Percentiles rank a stretch among this genome's conserved stretches.
Evolutionary conservation across 1,140 invertebrate species (phyloP).

Genomic region (Fopius arisanus): DNA sequence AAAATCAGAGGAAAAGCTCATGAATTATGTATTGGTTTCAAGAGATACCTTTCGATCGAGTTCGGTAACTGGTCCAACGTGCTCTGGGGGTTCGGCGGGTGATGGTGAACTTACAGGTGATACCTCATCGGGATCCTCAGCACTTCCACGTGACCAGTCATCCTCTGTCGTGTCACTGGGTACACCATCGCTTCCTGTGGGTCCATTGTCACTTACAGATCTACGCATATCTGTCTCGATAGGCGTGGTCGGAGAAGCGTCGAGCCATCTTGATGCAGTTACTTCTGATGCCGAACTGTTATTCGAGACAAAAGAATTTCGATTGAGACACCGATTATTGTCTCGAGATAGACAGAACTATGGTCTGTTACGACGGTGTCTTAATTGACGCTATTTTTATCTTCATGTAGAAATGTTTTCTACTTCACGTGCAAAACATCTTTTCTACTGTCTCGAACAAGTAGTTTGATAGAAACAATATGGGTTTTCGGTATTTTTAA

Average conservation of each 20-base stretch:
- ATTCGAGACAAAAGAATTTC: neutral
- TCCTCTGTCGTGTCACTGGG: conserved; percentile 74
- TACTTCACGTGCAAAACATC: too few relatives aligned
- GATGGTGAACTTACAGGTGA: conserved; percentile 59
- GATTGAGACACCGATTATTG: too few relatives aligned
- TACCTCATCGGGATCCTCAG: conserved; percentile 68
- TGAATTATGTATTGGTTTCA: neutral
- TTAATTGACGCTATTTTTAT: too few relatives aligned
- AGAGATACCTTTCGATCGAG: conserved; percentile 57
- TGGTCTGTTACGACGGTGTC: too few relatives aligned
- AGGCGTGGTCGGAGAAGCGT: conserved; percentile 52
- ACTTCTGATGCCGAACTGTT: conserved; percentile 60
- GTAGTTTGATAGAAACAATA: too few relatives aligned
- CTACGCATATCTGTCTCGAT: conserved; percentile 57
- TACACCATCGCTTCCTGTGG: conserved; percentile 69
- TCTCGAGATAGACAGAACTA: too few relatives aligned
- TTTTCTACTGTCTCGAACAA: too few relatives aligned
- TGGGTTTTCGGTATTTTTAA: too few relatives aligned
- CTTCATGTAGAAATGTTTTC: too few relatives aligned
- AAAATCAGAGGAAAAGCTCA: neutral
- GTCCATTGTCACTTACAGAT: conserved; percentile 64
- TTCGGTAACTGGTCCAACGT: conserved; percentile 59
- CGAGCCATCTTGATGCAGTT: conserved; percentile 53
- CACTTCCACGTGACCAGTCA: conserved; percentile 73
- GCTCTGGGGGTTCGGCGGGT: conserved; percentile 48